Evolutionary conservation across 2,888 invertebrate genomes (phyloP).

Genomic region (Heliconius sara): DNA sequence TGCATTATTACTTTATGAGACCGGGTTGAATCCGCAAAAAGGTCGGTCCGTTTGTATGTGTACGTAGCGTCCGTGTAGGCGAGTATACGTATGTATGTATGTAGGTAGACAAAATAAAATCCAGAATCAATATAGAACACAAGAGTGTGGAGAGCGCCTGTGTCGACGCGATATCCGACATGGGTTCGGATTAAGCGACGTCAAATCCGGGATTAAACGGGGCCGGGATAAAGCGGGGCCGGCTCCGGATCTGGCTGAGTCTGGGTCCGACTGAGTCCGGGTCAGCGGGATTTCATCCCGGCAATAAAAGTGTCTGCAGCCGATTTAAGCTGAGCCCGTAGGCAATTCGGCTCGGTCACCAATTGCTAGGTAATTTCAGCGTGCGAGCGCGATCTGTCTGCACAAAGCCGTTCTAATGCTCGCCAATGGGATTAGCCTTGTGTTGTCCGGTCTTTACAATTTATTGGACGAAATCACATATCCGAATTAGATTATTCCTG

Average conservation of each 20-base stretch:
- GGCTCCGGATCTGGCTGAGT: constrained; percentile 69
- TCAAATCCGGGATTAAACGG: constrained; percentile 83
- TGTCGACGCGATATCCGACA: constrained; percentile 86
- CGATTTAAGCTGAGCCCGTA: constrained; percentile 82
- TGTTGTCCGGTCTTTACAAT: constrained; percentile 76
- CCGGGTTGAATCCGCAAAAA: constrained; percentile 59
- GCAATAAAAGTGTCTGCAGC: constrained; percentile 85
- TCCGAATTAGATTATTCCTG: constrained; percentile 56
- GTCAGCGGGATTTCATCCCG: constrained; percentile 80
- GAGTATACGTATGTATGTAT: constrained; percentile 31
- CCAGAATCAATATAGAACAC: constrained; percentile 73
- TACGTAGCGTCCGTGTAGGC: constrained; percentile 50
- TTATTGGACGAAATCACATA: constrained; percentile 76
- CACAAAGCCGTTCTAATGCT: constrained; percentile 81
- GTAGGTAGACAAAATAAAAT: constrained; percentile 60
- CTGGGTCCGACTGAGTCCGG: constrained; percentile 75
- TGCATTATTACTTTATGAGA: constrained; percentile 51
- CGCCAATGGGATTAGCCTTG: constrained; percentile 81
- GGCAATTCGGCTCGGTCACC: constrained; percentile 80
- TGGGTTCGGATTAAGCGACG: constrained; percentile 87
- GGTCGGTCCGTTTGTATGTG: constrained; percentile 55
- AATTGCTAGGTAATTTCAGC: constrained; percentile 83
- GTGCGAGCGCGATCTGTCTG: constrained; percentile 81
- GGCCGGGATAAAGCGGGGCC: constrained; percentile 77
- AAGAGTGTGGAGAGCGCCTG: constrained; percentile 74